Base-by-base conservation (phyloP, 2,888 invertebrate species). In the Mythimna ferrago region DNA sequence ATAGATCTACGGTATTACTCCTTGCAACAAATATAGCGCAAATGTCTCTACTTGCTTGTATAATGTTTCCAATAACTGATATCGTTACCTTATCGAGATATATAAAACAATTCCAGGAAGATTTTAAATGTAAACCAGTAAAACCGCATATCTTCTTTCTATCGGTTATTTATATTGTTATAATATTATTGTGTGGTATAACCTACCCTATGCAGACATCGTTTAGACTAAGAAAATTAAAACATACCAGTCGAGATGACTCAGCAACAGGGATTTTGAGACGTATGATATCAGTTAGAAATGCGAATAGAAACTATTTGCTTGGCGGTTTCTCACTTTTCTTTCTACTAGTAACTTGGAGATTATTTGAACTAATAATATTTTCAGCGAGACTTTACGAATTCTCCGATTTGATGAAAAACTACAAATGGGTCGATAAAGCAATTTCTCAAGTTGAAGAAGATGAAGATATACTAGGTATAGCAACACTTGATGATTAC, bases 311-410 rank as follows among this genome's bases (percentile, higher is more conserved):
- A 86, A 93, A 95, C 80, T 93, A 92, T 75, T 85, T 94, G 32
- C 89, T 95, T 2, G 93, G 91, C 14, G 88, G 87, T 2, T 90
- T 95, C 66, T 94, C 94, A 10, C 73, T 95, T 56, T 94, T 94
- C 83, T 93, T 91, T 58, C 35, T 92, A 3, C 76, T 95, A 4
- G 90, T 94, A 0, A 86, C 82, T 32, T 87, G 91, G 82, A 91
- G 95, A 81, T 76, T 94, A 63, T 77, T 90, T 66, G 94, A 94
- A 58, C 92, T 88, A 82, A 85, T 94, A 19, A 86, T 82, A 71
- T 94, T 94, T 90, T 92, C 94, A 86, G 94, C 94, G 4, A 95
- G 93, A 82, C 88, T 94, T 38, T 87, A 91, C 35, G 94, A 95
- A 77, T 93, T 95, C 76, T 92, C 92, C 9, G 87, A 92, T 83